Base-by-base conservation (phyloP, 2,113 vertebrate genomes). In the Addax nasomaculatus region DNA sequence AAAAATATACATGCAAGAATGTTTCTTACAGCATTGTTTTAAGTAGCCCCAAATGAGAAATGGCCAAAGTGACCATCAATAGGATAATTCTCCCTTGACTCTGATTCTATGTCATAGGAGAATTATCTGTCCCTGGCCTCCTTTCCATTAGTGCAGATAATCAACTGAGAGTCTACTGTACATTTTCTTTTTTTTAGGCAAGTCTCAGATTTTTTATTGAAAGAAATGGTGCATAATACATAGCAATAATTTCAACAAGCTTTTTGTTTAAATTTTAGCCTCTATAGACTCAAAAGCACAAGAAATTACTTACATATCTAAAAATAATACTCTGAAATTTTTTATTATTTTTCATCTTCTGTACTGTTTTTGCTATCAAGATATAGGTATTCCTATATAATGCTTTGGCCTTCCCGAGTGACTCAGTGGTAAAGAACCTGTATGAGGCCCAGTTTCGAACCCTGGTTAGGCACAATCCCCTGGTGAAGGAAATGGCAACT, bases 231-330 rank as follows among this genome's bases (percentile, higher is more conserved):
- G 3, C 15, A 36, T 70, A 91, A 39, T 83, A 43, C 86, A 81
- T 49, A 36, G 33, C 27, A 93, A 47, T 85, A 64, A 78, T 78
- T 60, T 95, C 29, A 86, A 78, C 8, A 43, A 64, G 4, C 11
- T 55, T 95, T 94, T 92, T 39, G 83, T 92, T 89, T 92, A 64
- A 57, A 92, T 83, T 70, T 96, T 97, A 76, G 55, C 45, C 33
- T 86, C 62, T 58, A 16, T 45, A 55, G 30, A 53, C 23, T 92
- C 30, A 80, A 70, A 87, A 93, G 23, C 23, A 29, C 64, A 81
- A 83, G 27, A 21, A 86, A 95, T 95, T 81, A 43, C 29, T 78
- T 70, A 27, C n/a, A 39, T 87, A 81, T 89, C 89, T 80, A 55
- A 90, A 95, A 93, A 86, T 43, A 43, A 73, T 36, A 87, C 33